Evolutionary conservation across 2,888 invertebrate species (phyloP), one percentile per base, ranked within the genome.

Genomic region (Lithophane socia): DNA sequence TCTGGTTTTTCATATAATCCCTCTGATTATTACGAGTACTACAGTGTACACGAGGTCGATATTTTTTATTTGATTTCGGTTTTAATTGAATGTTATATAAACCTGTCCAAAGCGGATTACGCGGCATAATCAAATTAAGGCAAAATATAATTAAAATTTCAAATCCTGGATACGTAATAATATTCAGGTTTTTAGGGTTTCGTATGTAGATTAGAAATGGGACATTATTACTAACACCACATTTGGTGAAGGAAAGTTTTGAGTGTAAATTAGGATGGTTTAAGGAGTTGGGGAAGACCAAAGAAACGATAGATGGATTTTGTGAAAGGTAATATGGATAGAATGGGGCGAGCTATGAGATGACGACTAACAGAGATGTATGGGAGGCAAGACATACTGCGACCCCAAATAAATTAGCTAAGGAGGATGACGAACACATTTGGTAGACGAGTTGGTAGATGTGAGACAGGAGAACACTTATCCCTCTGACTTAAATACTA

Each of bases 71-170:
- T 49, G 67, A 82, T 82, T 74, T 79, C 63, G 21, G 61, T 66
- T 84, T 71, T 84, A 82, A 82, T 82, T 82, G 70, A 79, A 82
- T 74, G 60, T 84, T 56, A 74, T 64, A 84, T 82, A 82, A 84
- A 71, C 71, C 84, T 74, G 66, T 9, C 80, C 49, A 61, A 79
- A 84, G 80, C 82, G 84, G 84, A 74, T 82, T 82, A 82, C 61
- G n/a, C 63, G 7, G 44, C 56, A 47, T 84, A 71, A 79, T 84
- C 63, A 79, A 52, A 71, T 60, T 84, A 49, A 64, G 67, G 64
- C 60, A 18, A 79, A 80, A 82, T 84, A 64, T 79, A 74, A 74
- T 82, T 73, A 64, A 67, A 69, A 73, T 61, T 69, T 71, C 9
- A 70, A 82, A 78, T 37, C 24, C 54, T 56, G 54, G 47, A 42